Conservation (phyloP, 2,888 invertebrate species). For the Sinelater perroti region DNA sequence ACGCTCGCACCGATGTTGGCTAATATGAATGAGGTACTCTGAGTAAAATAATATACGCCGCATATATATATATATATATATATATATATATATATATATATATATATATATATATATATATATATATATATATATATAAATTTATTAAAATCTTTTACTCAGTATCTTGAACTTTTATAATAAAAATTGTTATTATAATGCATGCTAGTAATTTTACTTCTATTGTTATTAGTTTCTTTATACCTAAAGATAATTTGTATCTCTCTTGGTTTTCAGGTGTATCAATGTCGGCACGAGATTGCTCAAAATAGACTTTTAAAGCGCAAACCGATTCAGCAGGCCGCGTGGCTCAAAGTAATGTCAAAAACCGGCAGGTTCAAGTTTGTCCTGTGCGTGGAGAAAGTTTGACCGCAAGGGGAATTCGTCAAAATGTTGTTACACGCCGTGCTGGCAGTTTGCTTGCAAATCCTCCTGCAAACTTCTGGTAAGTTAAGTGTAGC, state of each 20-base stretch:
- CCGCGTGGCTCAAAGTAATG: constrained; percentile 26
- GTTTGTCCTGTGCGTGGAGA: constrained; percentile 26
- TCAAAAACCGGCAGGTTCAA: constrained; percentile 17
- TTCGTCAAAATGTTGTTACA: constrained; percentile 49
- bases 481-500: constrained; percentile 47
- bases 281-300: neutral
- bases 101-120: too few species aligned
- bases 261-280: constrained; percentile 7
- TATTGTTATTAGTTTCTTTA: neutral
- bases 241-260: neutral
- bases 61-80: too few species aligned
- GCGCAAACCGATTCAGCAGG: constrained; percentile 2
- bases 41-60: too few species aligned
- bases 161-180: too few species aligned
- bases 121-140: too few species aligned
- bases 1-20: too few species aligned
- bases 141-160: too few species aligned
- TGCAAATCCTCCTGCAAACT: constrained; percentile 51
- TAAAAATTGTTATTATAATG: too few species aligned
- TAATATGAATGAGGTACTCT: too few species aligned
- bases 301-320: constrained; percentile 5
- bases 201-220: too few species aligned
- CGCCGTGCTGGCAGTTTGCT: constrained; percentile 47
- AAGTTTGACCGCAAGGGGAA: constrained; percentile 40
- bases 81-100: too few species aligned